These are phyloP conservation scores for Anisognathus igniventris DNA, from an alignment of 2,797 vertebrate species.

Conservation along the genomic window DNA sequence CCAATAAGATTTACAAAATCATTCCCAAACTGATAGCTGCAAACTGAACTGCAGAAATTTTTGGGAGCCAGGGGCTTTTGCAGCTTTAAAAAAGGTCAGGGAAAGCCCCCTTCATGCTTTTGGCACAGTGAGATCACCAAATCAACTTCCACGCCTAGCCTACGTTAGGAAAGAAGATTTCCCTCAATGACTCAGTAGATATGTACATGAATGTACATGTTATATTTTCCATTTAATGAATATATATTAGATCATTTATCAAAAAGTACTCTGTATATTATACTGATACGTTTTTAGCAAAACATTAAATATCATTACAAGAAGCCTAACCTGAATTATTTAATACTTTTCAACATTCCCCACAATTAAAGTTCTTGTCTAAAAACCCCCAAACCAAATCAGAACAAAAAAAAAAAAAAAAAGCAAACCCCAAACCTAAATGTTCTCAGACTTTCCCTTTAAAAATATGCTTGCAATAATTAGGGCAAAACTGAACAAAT, in stretches of 20 bases:
- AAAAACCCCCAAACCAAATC: accelerated
- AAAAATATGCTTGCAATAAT: not conserved
- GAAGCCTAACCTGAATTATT: not conserved
- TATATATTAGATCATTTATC: not conserved
- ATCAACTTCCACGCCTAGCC: not conserved
- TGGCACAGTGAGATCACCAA: not conserved
- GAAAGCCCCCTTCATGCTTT: not conserved
- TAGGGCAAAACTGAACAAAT: not conserved
- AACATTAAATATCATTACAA: not conserved
- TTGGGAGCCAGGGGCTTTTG: not conserved
- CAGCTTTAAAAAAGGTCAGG: not conserved
- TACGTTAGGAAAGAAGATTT: not conserved
- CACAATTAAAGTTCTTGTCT: not conserved
- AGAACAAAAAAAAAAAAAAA: not conserved
- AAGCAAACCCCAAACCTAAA: not conserved
- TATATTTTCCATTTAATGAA: not conserved
- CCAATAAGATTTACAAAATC: not conserved
- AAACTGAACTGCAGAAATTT: not conserved
- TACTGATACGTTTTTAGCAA: not conserved
- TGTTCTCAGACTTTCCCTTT: not conserved
- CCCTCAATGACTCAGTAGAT: not conserved
- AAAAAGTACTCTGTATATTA: not conserved
- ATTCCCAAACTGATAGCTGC: not conserved
- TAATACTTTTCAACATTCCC: not conserved
- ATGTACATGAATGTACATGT: not conserved